A percentile compares a stretch with the other conserved stretches of the same genome.
These are phyloP conservation scores for Rhynchophorus ferrugineus DNA, from an alignment of 1,140 invertebrate species.

Conservation along the genomic window DNA sequence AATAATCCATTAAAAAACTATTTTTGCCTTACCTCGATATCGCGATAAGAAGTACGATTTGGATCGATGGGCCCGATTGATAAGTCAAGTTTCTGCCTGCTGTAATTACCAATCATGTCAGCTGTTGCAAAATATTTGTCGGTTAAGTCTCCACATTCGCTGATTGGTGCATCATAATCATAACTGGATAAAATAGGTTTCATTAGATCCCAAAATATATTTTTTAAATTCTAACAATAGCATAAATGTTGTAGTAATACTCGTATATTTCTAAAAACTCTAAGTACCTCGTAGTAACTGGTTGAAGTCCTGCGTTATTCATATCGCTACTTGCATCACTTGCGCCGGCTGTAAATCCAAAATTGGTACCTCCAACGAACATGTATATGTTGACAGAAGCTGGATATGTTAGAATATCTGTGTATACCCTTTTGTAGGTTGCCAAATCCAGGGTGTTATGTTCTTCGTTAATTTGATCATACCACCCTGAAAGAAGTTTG, in stretches of 20 bases:
- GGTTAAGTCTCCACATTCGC: constrained; percentile 46
- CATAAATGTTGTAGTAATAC: background rate
- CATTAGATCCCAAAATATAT: background rate
- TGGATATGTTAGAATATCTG: constrained; percentile 32
- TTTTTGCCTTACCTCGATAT: too few species aligned
- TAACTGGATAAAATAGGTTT: constrained; percentile 41
- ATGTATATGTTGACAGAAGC: constrained; percentile 61
- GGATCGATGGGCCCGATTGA: too few species aligned
- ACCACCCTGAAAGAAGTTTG: constrained; percentile 50
- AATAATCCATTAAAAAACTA: too few species aligned
- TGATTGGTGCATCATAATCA: constrained; percentile 48
- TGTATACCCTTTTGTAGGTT: constrained; percentile 4
- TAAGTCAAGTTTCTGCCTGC: too few species aligned
- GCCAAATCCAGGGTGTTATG: constrained; percentile 24
- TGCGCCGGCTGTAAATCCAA: constrained; percentile 59
- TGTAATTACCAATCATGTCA: constrained; percentile 38
- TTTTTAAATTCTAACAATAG: background rate
- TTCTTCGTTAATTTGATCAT: constrained; percentile 42
- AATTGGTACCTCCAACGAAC: constrained; percentile 64
- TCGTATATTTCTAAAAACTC: background rate
- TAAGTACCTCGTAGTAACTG: constrained; percentile 43
- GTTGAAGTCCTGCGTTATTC: constrained; percentile 34
- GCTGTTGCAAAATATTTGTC: constrained; percentile 41
- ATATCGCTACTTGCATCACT: constrained; percentile 35
- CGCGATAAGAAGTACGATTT: too few species aligned